phyloP scores from a whole-genome alignment of 1,140 invertebrate genomes.

The Musca domestica region DNA sequence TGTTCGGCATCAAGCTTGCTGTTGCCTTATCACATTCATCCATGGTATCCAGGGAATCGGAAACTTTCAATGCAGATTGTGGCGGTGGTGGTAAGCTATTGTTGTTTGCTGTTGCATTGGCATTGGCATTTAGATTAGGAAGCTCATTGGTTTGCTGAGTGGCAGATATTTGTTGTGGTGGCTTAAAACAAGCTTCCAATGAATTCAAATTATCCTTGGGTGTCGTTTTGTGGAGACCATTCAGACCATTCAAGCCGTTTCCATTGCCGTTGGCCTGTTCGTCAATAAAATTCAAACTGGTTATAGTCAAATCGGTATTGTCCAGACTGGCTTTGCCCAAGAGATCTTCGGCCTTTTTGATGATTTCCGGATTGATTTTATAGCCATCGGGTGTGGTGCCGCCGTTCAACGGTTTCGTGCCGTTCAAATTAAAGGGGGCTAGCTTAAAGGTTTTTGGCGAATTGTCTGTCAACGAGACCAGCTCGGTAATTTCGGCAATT shows the following conservation, averaged over 20 bases:
- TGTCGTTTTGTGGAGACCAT: not conserved
- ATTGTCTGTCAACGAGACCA: constrained; percentile 55
- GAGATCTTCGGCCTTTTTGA: constrained; percentile 51
- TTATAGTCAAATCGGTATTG: constrained; percentile 62
- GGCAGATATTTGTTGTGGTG: not conserved
- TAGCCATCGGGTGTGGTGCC: constrained; percentile 37
- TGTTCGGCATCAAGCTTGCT: not conserved
- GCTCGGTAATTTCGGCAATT: constrained; percentile 58
- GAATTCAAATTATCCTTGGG: constrained; percentile 4
- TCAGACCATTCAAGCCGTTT: constrained; percentile 7
- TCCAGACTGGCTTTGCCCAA: constrained; percentile 55
- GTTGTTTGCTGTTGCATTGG: not conserved
- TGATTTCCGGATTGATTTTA: constrained; percentile 50
- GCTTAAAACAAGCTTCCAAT: constrained; percentile 44
- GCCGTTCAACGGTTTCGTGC: constrained; percentile 30
- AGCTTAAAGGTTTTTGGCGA: constrained; percentile 50
- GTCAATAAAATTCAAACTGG: constrained; percentile 62
- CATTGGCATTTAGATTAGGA: not conserved
- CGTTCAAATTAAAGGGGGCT: constrained; percentile 44
- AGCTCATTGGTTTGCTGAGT: constrained; percentile 11
- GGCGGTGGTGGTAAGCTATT: not conserved
- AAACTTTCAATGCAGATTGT: not conserved
- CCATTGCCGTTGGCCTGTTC: constrained; percentile 50
- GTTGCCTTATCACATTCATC: constrained; percentile 1
- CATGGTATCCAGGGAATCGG: not conserved